phyloP scores from a whole-genome alignment of 2,797 vertebrate species.

The Brotula barbata region DNA sequence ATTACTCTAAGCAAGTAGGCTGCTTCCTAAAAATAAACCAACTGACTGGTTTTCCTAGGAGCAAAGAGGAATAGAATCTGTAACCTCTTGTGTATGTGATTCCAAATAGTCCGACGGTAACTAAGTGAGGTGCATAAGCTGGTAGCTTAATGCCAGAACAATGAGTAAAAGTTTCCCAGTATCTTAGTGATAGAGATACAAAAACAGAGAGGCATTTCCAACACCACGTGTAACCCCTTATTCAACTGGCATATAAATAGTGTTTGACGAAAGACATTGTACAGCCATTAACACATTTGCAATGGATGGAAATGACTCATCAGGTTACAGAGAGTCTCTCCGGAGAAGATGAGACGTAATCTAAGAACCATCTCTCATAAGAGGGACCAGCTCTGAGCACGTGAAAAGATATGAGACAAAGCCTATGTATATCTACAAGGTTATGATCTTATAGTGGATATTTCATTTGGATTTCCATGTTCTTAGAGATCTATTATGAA shows the following conservation, averaged over 20 bases:
- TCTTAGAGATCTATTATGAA: too few species aligned
- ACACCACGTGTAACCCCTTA: constrained; percentile 30
- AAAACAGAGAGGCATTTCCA: constrained; percentile 25
- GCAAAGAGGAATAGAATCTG: constrained; percentile 17
- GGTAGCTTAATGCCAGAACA: constrained; percentile 21
- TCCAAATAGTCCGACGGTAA: constrained; percentile 17
- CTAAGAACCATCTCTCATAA: constrained; percentile 20
- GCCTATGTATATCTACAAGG: too few species aligned
- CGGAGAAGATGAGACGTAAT: constrained; percentile 33
- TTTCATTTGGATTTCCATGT: too few species aligned
- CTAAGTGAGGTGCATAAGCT: constrained; percentile 15
- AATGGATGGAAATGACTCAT: constrained; percentile 44
- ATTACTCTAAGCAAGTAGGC: constrained; percentile 44
- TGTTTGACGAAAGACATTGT: constrained; percentile 50
- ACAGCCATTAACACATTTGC: constrained; percentile 49
- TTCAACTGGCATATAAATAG: constrained; percentile 56
- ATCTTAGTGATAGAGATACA: constrained; percentile 12
- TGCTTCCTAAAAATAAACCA: constrained; percentile 27
- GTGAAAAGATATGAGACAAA: constrained; percentile 19
- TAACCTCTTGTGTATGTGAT: constrained; percentile 14
- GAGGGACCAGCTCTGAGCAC: constrained; percentile 10
- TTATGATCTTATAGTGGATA: too few species aligned
- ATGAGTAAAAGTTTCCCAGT: constrained; percentile 31
- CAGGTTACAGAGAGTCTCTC: constrained; percentile 29
- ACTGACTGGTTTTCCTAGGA: constrained; percentile 24